These are phyloP conservation scores for Augochlora pura DNA, from an alignment of 1,140 invertebrate species.

Conservation along the genomic window DNA sequence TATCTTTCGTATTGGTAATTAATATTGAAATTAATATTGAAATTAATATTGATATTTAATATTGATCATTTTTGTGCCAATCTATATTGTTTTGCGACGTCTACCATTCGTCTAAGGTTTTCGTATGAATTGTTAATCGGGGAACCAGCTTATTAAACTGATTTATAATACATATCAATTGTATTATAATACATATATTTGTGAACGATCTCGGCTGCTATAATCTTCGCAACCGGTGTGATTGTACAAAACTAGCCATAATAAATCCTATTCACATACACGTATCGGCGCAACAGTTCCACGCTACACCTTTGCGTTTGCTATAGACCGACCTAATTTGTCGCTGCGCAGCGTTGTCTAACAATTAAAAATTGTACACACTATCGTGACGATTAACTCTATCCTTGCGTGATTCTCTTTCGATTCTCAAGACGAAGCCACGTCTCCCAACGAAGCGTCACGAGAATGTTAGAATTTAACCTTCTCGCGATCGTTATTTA, in stretches of 20 bases:
- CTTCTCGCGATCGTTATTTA: no score
- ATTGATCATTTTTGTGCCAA: no score
- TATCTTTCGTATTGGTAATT: no score
- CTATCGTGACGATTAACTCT: conserved; percentile 32
- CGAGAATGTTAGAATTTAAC: no score
- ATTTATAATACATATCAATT: no score
- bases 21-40: no score
- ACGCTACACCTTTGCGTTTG: background rate
- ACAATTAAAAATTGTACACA: conserved; percentile 44
- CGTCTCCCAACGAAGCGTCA: background rate
- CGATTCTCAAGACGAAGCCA: conserved; percentile 17
- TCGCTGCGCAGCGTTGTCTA: background rate
- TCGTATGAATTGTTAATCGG: background rate
- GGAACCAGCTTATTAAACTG: background rate
- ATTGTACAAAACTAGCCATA: conserved; percentile 42
- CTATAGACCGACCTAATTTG: background rate
- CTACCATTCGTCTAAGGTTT: no score
- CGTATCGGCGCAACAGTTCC: conserved; percentile 24
- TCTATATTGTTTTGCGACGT: no score
- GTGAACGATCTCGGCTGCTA: conserved; percentile 16
- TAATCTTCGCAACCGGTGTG: conserved; percentile 18
- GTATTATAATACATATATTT: conserved; percentile 45
- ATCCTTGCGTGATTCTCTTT: conserved; percentile 48
- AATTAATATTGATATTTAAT: no score
- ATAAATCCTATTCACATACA: conserved; percentile 52